Evolutionary conservation across 2,797 vertebrate genomes (phyloP).

Genomic region (Helarctos malayanus): DNA sequence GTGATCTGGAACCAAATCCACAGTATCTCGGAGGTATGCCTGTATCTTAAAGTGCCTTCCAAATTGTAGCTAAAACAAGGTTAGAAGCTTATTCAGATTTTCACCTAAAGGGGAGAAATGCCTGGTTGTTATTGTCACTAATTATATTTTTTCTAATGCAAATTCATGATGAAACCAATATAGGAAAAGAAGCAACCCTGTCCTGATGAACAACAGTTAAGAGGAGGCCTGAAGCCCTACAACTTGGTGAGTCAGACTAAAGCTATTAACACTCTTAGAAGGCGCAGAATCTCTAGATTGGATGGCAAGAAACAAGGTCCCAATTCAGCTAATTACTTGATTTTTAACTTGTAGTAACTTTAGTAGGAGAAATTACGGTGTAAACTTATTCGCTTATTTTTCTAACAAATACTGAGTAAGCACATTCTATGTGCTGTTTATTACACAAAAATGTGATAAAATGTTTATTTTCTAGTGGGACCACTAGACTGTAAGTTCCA

Average conservation of each 20-base stretch:
- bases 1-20: not conserved
- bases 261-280: not conserved
- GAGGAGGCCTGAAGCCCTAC: not conserved
- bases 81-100: not conserved
- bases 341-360: not conserved
- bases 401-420: slow-evolving; percentile 15
- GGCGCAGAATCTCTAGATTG: not conserved
- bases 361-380: not conserved
- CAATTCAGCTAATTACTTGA: not conserved
- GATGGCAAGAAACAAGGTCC: not conserved
- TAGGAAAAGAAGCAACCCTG: not conserved
- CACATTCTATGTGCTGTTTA: not conserved
- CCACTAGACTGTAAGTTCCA: not conserved
- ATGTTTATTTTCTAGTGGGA: not conserved
- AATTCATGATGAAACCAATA: not conserved
- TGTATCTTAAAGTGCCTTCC: not conserved
- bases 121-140: not conserved
- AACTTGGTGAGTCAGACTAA: not conserved
- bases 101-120: not conserved
- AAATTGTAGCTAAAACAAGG: not conserved
- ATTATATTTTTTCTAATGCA: not conserved
- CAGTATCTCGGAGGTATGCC: not conserved
- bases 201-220: not conserved
- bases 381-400: not conserved
- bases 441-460: slow-evolving; percentile 1